phyloP scores from a whole-genome alignment of 1,140 invertebrate genomes.

The Thalassaphorura encarpata region DNA sequence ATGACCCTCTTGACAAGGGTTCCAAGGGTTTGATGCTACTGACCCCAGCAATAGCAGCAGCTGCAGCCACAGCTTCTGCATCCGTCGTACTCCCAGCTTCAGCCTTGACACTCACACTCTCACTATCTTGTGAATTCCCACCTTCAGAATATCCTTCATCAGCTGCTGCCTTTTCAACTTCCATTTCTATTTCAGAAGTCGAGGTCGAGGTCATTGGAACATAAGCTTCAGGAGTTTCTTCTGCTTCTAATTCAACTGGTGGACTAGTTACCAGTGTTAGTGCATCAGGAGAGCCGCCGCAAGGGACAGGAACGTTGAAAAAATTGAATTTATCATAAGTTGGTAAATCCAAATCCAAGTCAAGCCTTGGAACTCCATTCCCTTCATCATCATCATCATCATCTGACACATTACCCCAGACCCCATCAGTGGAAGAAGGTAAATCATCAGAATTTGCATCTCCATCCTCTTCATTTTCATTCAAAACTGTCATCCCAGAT shows the following conservation, averaged over 20 bases:
- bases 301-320: neutral
- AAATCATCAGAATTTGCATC: slow-evolving; percentile 23
- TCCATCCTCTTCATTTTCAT: slow-evolving; percentile 9
- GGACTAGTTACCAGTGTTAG: too few relatives aligned
- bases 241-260: too few relatives aligned
- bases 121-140: slow-evolving; percentile 14
- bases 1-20: too few relatives aligned
- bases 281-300: too few relatives aligned
- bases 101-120: too few relatives aligned
- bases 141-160: slow-evolving; percentile 28
- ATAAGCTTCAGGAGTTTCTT: too few relatives aligned
- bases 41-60: too few relatives aligned
- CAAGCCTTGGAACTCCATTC: slow-evolving; percentile 9
- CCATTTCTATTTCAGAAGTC: slow-evolving; percentile 33
- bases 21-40: too few relatives aligned
- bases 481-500: neutral
- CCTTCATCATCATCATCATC: slow-evolving; percentile 12
- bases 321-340: neutral
- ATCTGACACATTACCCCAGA: slow-evolving; percentile 7
- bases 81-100: too few relatives aligned
- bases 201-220: neutral
- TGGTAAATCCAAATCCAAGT: slow-evolving; percentile 6
- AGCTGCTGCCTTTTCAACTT: slow-evolving; percentile 36
- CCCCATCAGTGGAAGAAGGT: slow-evolving; percentile 14
- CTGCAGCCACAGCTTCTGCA: too few relatives aligned